Base-by-base conservation (phyloP, 1,140 invertebrate species). In the Bemisia tabaci region DNA sequence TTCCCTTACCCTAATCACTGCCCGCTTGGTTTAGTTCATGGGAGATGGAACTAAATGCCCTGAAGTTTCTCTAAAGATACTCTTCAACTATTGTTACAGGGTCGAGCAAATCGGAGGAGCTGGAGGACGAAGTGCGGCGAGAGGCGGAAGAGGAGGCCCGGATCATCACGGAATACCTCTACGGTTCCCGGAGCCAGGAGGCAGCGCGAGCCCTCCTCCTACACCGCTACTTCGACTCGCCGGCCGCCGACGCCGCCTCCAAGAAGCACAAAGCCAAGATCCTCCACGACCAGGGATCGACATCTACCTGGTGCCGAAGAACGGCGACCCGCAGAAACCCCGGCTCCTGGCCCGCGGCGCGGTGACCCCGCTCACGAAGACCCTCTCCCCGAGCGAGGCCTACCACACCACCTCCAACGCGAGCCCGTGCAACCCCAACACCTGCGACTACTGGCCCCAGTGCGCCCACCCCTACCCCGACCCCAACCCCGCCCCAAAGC, bases 381-480 rank as follows among this genome's bases (percentile, higher is more conserved):
- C 33, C 5, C 33, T 17, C 5, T 48, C 33, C 5, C 33, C 33
- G 5, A 9, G 5, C 33, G 33, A 48, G 33, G 33, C 33, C 33
- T 48, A 48, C 17, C 33, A 48, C 33, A 5, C 5, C 33, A 17
- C 17, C 33, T 48, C 33, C 5, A 48, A 48, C 33, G 70, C 74
- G 0, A 82, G 81, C 68, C 70, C 74, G 0, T 82, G 81, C 68
- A 82, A 77, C 67, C 79, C 79, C 21, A 79, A 78, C 62, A 81
- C 78, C 0, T 83, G 82, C 65, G 79, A 82, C 70, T 83, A 81
- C 68, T 83, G 81, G 82, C 81, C 82, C 0, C 81, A 83, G 66
- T 83, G 82, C 64, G 77, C 79, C 0, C 80, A 82, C 63, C 72
- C 78, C 17, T 80, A 82, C 48, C n/a, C n/a, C n/a, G n/a, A n/a